Base-by-base conservation (phyloP, 2,113 vertebrate species). In the Himantopus leucocephalus region DNA sequence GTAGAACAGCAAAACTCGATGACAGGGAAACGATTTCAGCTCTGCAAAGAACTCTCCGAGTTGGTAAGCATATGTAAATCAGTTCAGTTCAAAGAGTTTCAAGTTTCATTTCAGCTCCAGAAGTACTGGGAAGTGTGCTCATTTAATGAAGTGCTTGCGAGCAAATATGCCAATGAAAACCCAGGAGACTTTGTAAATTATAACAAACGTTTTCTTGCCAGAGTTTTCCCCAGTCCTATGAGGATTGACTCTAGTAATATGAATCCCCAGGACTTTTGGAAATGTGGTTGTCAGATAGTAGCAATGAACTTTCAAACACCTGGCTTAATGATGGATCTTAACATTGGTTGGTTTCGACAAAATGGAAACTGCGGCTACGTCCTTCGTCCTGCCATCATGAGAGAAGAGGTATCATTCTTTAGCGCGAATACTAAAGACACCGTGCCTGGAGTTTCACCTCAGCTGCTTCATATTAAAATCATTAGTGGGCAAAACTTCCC, bases 251-350 rank as follows among this genome's bases (percentile, higher is more conserved):
- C 99, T 3, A 99, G 99, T 96, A 99, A 99, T 97, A 99, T 99
- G 99, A 99, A 99, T 95, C 99, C 99, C 55, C 99, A 99, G 97
- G 99, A 99, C 90, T 99, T 99, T 90, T 99, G 99, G 99, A 99
- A 99, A 85, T 99, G 99, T 48, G 99, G 99, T 55, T 99, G 99
- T 97, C 99, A 99, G 90, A 99, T 99, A 37, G 99, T 99, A 73
- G 99, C 99, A 48, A 99, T 99, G 99, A 99, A 99, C 98, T 99
- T 99, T 92, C 99, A 99, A 85, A 99, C 99, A 0, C 99, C 99
- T 1, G 99, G 99, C 20, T 97, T 99, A 93, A 99, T 99, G 99
- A 99, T 99, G 99, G 99, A 99, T 96, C 97, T 99, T 78, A 99
- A 99, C 88, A 99, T 99, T 1, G 99, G 99, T 82, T 99, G 99